These are phyloP conservation scores for Bellardia pandia DNA, from an alignment of 2,888 invertebrate genomes.

Conservation along the genomic window DNA sequence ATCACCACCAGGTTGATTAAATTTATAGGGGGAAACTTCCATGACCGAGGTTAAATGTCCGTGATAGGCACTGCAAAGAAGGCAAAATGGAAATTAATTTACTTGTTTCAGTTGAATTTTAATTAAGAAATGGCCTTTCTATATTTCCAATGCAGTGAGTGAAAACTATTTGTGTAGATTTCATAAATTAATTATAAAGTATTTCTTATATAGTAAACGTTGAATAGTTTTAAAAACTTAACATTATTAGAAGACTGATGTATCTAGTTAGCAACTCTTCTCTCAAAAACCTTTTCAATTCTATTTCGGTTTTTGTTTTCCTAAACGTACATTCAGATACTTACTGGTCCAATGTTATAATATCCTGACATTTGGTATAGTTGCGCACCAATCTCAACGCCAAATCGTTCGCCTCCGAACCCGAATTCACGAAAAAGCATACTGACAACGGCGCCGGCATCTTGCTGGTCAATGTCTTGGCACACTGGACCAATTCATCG, in stretches of 20 bases:
- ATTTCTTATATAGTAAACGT: too few relatives aligned
- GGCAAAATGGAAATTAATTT: constrained; percentile 18
- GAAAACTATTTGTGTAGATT: too few relatives aligned
- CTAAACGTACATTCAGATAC: constrained; percentile 83
- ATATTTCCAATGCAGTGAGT: too few relatives aligned
- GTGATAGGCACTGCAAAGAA: constrained; percentile 95
- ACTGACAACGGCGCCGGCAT: constrained; percentile 93
- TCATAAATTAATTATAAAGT: too few relatives aligned
- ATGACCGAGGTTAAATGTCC: constrained; percentile 98
- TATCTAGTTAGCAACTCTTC: too few relatives aligned
- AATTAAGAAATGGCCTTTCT: too few relatives aligned
- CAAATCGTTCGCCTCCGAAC: constrained; percentile 99
- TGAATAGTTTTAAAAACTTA: too few relatives aligned
- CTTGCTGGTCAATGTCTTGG: constrained; percentile 91
- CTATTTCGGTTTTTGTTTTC: background rate
- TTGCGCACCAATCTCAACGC: constrained; percentile 95
- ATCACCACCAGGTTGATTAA: constrained; percentile 93
- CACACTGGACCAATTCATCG: constrained; percentile 96
- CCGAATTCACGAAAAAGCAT: constrained; percentile 98
- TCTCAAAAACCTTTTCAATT: too few relatives aligned
- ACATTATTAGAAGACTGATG: too few relatives aligned
- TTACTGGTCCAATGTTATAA: constrained; percentile 98
- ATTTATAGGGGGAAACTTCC: constrained; percentile 99
- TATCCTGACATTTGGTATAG: constrained; percentile 94
- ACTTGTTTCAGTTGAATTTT: too few relatives aligned